A percentile compares a stretch with the other conserved stretches of the same genome.
Conservation (phyloP, 2,113 vertebrate species). For the Pluvianellus socialis region DNA sequence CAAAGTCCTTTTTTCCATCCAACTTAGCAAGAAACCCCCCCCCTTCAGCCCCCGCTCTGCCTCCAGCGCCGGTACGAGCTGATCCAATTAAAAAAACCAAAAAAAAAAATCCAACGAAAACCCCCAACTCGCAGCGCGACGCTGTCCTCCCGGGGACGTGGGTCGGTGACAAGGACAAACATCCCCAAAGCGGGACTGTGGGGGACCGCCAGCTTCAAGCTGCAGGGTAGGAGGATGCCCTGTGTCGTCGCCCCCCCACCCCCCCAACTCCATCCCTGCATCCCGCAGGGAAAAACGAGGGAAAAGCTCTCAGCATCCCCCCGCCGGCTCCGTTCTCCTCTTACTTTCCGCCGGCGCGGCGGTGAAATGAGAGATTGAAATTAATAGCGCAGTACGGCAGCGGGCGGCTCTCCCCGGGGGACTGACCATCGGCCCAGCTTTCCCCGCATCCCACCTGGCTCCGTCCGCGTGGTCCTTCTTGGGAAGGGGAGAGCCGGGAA, state of each 20-base stretch:
- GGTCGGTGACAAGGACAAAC: constrained; percentile 32
- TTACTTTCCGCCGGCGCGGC: background rate
- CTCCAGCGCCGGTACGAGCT: background rate
- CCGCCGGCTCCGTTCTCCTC: background rate
- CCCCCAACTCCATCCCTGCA: background rate
- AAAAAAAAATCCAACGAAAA: background rate
- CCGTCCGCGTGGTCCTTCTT: background rate
- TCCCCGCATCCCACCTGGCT: constrained; percentile 3
- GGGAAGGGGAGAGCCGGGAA: too few relatives aligned
- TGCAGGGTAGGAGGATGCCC: background rate
- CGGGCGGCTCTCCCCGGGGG: background rate
- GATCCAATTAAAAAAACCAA: background rate
- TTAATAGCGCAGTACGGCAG: background rate
- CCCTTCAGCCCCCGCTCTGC: background rate
- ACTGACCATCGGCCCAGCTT: background rate
- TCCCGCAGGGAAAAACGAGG: background rate
- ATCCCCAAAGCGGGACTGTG: background rate
- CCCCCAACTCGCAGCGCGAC: background rate
- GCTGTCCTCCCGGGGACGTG: background rate
- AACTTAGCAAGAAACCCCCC: background rate
- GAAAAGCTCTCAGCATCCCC: background rate
- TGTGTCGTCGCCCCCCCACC: too few relatives aligned
- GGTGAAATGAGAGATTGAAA: background rate
- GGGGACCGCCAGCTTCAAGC: background rate
- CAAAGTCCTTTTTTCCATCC: background rate